Evolutionary conservation across 1,140 invertebrate genomes (phyloP), one percentile per base, ranked within the genome.

Genomic region (Drosophila kikkawai): DNA sequence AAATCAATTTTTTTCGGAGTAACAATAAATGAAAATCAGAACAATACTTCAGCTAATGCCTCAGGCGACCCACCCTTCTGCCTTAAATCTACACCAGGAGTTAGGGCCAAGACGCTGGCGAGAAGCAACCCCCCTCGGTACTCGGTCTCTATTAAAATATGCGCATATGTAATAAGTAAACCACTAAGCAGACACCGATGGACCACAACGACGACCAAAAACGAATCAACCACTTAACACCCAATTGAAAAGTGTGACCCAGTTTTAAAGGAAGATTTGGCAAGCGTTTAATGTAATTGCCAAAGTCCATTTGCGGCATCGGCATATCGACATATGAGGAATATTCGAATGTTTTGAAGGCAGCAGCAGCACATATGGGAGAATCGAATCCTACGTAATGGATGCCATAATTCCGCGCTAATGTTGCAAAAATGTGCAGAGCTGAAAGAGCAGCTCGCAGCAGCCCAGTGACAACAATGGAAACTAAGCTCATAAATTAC

Each of bases 401-500:
- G 64, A 70, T 39, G 65, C 57, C 50, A 48, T 78, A 79, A 79
- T 71, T 57, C 66, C 29, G 66, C 75, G 53, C 76, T 79, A 79
- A 79, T 79, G 75, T 79, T 78, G 75, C 75, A 69, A 69, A 77
- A 51, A 78, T 78, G 57, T 69, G 74, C 74, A 77, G 56, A 63
- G 51, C 70, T 64, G 50, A 29, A 56, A 41, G n/a, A 65, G 63
- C 61, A 19, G 36, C 19, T 22, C 53, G 34, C 36, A 26, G 42
- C 47, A n/a, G 39, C 50, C 44, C 19, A 63, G 42, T 61, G 75
- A 78, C 75, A 78, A 78, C 75, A 78, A 69, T 79, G 58, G 57
- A 29, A 78, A 71, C 76, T 79, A 78, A 79, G 76, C 76, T 70
- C 75, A 78, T 79, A 79, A 79, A 79, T 79, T 78, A 57, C 75